Conservation (phyloP, 2,888 invertebrate species). For the Tetramorium bicarinatum region DNA sequence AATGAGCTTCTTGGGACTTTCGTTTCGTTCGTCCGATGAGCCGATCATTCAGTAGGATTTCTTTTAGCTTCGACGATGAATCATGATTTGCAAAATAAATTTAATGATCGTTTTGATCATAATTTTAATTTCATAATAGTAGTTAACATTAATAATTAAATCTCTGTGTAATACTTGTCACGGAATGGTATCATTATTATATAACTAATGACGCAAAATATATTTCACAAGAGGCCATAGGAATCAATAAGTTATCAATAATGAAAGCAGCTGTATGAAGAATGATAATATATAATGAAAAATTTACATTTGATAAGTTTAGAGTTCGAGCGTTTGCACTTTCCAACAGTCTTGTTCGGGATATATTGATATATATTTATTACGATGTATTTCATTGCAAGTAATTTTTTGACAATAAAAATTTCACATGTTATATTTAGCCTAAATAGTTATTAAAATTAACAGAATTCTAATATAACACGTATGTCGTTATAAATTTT, state of each 20-base stretch:
- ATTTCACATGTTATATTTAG: neutral
- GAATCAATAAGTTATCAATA: conserved; percentile 44
- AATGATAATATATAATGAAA: neutral
- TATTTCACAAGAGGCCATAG: conserved; percentile 6
- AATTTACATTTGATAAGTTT: conserved; percentile 1
- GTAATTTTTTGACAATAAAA: neutral
- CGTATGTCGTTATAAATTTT: neutral
- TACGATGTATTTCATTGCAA: neutral
- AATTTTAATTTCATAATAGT: neutral
- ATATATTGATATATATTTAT: neutral
- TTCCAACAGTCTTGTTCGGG: neutral
- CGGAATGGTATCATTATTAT: neutral
- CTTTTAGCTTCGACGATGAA: conserved; percentile 62
- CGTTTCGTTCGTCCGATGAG: conserved; percentile 70
- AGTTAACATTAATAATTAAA: neutral
- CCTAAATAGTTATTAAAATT: neutral
- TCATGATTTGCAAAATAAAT: conserved; percentile 50
- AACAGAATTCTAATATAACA: neutral
- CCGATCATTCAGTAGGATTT: conserved; percentile 72
- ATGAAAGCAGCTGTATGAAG: neutral
- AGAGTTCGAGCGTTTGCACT: neutral
- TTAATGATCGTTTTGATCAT: neutral
- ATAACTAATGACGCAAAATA: conserved; percentile 8
- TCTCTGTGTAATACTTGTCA: neutral
- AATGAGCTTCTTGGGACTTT: conserved; percentile 78